Percentiles rank a stretch among this genome's conserved stretches.
These are phyloP conservation scores for Smittia sp. DNA, from an alignment of 2,888 invertebrate genomes.

Conservation along the genomic window DNA sequence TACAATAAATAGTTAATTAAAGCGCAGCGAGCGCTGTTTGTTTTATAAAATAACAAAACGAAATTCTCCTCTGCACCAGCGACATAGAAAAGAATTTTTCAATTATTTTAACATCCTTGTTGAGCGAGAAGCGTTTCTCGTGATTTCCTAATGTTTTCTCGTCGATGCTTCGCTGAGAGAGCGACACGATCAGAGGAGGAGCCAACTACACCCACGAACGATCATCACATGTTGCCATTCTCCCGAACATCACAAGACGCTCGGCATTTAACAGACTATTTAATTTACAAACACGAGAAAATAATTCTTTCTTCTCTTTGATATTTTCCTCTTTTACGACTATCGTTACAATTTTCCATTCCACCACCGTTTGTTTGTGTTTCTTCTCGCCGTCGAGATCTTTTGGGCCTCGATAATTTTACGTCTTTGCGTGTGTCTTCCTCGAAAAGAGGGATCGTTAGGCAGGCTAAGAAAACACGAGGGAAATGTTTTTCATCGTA, in stretches of 20 bases:
- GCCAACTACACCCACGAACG: background rate
- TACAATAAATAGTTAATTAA: conserved; percentile 8
- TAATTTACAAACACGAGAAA: conserved; percentile 16
- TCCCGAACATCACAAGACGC: background rate
- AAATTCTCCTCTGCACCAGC: background rate
- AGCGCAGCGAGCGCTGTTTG: background rate
- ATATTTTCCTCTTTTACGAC: conserved; percentile 6
- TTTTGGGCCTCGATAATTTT: background rate
- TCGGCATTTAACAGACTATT: background rate
- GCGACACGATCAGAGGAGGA: background rate
- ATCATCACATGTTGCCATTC: too few relatives aligned
- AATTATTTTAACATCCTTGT: too few relatives aligned
- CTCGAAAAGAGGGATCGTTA: conserved; percentile 25
- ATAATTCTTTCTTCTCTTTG: conserved; percentile 6
- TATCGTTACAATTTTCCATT: background rate
- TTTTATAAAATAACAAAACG: too few relatives aligned
- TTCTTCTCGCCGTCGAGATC: conserved; percentile 23
- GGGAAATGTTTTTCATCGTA: conserved; percentile 14
- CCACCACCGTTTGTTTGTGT: conserved; percentile 15
- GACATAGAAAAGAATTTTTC: background rate
- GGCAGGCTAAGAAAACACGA: conserved; percentile 8
- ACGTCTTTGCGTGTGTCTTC: conserved; percentile 12
- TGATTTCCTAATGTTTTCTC: too few relatives aligned
- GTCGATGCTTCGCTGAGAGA: too few relatives aligned
- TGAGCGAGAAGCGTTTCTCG: too few relatives aligned